Evolutionary conservation across 1,140 invertebrate genomes (phyloP).

Genomic region (Heliconius melpomene): DNA sequence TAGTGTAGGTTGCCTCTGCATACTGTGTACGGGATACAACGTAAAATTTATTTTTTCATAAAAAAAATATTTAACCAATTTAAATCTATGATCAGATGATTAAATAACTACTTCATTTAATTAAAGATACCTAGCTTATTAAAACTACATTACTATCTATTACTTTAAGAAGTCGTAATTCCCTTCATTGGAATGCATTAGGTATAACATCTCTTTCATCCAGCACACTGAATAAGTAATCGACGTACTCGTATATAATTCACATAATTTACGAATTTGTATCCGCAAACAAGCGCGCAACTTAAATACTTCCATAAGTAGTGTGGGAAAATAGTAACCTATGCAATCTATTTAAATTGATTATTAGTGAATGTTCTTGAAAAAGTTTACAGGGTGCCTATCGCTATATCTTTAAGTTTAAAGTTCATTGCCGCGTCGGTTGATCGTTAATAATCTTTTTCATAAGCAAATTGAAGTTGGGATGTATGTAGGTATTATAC

Average conservation of each 20-base stretch:
- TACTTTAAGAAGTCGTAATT: not conserved
- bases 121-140: not conserved
- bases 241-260: slow-evolving; percentile 3
- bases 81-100: not conserved
- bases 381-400: not conserved
- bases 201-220: slow-evolving; percentile 28
- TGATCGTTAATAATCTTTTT: slow-evolving; percentile 5
- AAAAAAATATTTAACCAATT: not conserved
- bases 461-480: not conserved
- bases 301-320: not conserved
- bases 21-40: no score
- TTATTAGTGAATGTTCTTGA: not conserved
- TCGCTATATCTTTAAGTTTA: slow-evolving; percentile 10
- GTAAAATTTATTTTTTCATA: no score
- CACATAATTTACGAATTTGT: slow-evolving; percentile 42
- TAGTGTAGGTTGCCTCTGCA: no score
- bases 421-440: not conserved
- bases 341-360: slow-evolving; percentile 22
- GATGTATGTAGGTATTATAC: no score
- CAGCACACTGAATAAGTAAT: slow-evolving; percentile 38
- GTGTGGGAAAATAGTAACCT: slow-evolving; percentile 42
- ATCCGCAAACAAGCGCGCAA: slow-evolving; percentile 25
- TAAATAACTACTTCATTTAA: not conserved
- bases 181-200: not conserved
- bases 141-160: not conserved